Percentiles rank a stretch among this genome's conserved stretches.
Conservation (phyloP, 2,113 vertebrate genomes). For the Datnioides undecimradiatus region DNA sequence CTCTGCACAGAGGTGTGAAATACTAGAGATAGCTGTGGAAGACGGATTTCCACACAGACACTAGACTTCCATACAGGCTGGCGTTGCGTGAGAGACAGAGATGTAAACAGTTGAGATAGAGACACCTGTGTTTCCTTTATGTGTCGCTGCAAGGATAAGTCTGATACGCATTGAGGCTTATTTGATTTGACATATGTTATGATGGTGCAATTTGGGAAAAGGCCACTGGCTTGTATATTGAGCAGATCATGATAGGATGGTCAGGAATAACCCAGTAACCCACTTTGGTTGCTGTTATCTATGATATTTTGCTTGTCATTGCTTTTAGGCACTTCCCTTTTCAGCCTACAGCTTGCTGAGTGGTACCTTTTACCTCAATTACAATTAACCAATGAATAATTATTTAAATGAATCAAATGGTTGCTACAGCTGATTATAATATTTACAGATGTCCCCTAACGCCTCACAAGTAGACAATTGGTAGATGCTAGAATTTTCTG, state of each 20-base stretch:
- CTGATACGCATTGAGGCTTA: background rate
- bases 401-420: too few species aligned
- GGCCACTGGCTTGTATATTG: background rate
- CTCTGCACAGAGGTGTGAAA: conserved; percentile 75
- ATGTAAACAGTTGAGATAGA: conserved; percentile 58
- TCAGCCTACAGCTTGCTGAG: too few species aligned
- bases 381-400: too few species aligned
- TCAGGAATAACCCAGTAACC: conserved; percentile 23
- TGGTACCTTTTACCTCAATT: too few species aligned
- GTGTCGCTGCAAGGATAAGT: conserved; percentile 5
- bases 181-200: conserved; percentile 27
- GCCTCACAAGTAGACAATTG: too few species aligned
- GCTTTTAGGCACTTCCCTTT: background rate
- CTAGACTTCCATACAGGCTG: conserved; percentile 11
- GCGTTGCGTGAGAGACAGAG: conserved; percentile 47
- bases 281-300: background rate
- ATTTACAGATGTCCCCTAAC: too few species aligned
- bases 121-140: conserved; percentile 59
- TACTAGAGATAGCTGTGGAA: conserved; percentile 75
- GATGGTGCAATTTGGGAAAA: conserved; percentile 16
- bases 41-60: conserved; percentile 51
- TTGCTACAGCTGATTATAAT: too few species aligned
- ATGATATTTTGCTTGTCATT: background rate
- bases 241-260: conserved; percentile 1
- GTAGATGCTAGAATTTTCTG: too few species aligned